phyloP scores from a whole-genome alignment of 2,888 invertebrate species.

The Leuctra nigra region DNA sequence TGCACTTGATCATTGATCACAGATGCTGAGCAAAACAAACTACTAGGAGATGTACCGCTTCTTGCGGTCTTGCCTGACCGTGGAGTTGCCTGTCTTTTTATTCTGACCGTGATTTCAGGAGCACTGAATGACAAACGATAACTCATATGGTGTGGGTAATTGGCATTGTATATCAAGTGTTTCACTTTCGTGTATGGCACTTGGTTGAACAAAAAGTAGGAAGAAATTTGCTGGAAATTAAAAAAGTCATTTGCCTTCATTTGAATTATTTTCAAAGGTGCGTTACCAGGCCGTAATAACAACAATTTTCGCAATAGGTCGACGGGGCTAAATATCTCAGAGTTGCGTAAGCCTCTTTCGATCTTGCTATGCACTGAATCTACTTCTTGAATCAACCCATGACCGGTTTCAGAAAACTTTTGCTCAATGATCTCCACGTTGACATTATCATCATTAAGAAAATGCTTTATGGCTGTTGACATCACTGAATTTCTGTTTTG shows the following conservation, averaged over 20 bases:
- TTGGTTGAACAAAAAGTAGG: not conserved
- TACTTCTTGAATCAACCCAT: constrained; percentile 7
- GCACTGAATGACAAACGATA: too few relatives aligned
- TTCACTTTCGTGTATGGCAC: constrained; percentile 10
- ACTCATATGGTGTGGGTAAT: too few relatives aligned
- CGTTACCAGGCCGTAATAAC: not conserved
- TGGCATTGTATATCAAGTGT: constrained; percentile 10
- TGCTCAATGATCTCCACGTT: constrained; percentile 1
- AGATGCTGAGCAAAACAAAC: too few relatives aligned
- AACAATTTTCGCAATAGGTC: not conserved
- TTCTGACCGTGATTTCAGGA: too few relatives aligned
- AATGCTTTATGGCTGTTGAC: constrained; percentile 20
- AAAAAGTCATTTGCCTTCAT: constrained; percentile 30
- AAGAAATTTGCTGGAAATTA: constrained; percentile 45
- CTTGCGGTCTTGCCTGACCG: too few relatives aligned
- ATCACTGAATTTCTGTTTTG: constrained; percentile 26
- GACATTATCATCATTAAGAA: not conserved
- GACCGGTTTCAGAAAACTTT: constrained; percentile 7
- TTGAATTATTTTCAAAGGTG: constrained; percentile 10
- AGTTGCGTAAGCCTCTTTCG: not conserved
- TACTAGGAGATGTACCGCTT: too few relatives aligned
- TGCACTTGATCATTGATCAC: too few relatives aligned
- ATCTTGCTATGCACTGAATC: constrained; percentile 11
- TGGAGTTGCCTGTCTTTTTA: too few relatives aligned
- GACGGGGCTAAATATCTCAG: not conserved